Conservation (phyloP, 2,113 vertebrate species). For the Oxygymnocypris stewartii region DNA sequence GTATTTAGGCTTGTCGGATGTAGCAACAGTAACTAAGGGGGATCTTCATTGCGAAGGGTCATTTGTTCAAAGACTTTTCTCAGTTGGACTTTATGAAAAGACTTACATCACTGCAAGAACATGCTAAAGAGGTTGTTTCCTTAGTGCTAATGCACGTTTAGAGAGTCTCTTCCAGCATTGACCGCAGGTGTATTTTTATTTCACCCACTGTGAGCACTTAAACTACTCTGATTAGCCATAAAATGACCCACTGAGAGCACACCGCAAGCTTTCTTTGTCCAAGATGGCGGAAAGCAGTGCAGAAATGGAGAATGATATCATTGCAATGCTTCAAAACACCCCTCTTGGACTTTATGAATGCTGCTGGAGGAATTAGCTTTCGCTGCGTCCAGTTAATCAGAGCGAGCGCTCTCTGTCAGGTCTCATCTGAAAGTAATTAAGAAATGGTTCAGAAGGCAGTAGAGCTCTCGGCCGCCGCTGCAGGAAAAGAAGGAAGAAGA, state of each 20-base stretch:
- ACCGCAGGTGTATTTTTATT: neutral
- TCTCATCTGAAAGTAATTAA: constrained; percentile 50
- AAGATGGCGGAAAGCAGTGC: neutral
- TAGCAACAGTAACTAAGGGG: neutral
- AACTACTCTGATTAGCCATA: neutral
- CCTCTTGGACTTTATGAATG: constrained; percentile 15
- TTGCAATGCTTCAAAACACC: neutral
- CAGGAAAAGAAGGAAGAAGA: neutral
- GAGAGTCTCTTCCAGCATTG: neutral
- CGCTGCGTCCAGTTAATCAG: constrained; percentile 43
- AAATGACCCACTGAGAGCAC: neutral
- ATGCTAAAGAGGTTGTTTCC: neutral
- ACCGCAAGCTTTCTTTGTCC: too few relatives aligned
- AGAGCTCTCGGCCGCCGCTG: neutral
- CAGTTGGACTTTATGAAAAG: neutral
- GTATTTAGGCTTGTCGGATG: neutral
- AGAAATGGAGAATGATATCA: constrained; percentile 1
- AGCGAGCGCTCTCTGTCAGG: constrained; percentile 25
- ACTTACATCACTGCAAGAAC: neutral
- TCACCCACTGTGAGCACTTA: neutral
- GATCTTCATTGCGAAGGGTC: neutral
- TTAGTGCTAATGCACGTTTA: neutral
- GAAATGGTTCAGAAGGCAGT: constrained; percentile 40
- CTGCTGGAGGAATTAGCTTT: constrained; percentile 19
- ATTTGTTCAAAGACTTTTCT: neutral